Conservation (phyloP, 2,888 invertebrate species). For the Baccha elongata region DNA sequence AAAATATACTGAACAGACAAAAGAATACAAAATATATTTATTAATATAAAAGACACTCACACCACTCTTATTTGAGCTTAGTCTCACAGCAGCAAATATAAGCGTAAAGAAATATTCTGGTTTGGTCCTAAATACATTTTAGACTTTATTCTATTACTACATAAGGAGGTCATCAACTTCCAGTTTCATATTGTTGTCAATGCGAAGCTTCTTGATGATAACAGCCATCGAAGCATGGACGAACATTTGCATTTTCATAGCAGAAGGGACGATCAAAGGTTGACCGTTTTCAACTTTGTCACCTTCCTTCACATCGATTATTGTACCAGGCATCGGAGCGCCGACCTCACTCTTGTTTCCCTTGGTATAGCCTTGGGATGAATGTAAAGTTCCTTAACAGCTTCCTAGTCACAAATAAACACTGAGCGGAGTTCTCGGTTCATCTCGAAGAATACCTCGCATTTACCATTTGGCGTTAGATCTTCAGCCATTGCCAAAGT, state of each 20-base stretch:
- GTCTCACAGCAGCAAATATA: conserved; percentile 37
- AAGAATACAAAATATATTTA: conserved; percentile 30
- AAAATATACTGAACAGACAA: conserved; percentile 42
- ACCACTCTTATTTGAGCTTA: conserved; percentile 29
- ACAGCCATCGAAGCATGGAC: conserved; percentile 94
- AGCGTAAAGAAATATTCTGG: conserved; percentile 45
- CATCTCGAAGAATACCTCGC: conserved; percentile 99
- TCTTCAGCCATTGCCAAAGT: conserved; percentile 97
- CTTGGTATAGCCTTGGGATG: conserved; percentile 98
- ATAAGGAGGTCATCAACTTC: conserved; percentile 97
- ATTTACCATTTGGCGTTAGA: conserved; percentile 93
- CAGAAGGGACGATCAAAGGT: conserved; percentile 95
- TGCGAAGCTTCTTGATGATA: conserved; percentile 88
- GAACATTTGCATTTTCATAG: conserved; percentile 98
- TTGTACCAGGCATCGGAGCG: conserved; percentile 99
- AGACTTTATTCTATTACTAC: conserved; percentile 89
- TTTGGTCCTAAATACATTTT: conserved; percentile 1
- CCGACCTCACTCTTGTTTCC: conserved; percentile 95
- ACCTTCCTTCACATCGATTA: conserved; percentile 96
- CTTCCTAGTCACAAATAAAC: conserved; percentile 95
- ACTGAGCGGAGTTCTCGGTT: conserved; percentile 98
- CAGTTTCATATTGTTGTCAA: conserved; percentile 92
- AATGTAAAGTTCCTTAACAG: conserved; percentile 94
- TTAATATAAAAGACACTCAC: conserved; percentile 34
- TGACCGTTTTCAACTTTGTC: conserved; percentile 96